These are phyloP conservation scores for Empidonax alnorum DNA, from an alignment of 2,113 vertebrate species.

Conservation along the genomic window DNA sequence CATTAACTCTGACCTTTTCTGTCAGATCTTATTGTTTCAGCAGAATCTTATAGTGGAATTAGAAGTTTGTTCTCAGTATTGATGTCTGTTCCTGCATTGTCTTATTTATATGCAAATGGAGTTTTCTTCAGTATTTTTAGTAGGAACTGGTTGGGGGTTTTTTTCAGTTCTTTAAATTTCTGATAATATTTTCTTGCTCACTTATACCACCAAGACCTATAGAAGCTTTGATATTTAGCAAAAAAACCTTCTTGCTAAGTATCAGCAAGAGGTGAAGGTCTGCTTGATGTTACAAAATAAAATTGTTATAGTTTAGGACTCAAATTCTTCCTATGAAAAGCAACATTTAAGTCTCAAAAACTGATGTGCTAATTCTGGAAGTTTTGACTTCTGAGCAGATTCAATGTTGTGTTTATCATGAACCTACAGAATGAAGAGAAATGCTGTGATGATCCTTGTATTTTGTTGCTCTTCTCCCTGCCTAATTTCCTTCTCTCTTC, in stretches of 20 bases:
- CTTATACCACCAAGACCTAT: background rate
- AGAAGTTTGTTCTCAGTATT: background rate
- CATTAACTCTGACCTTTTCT: constrained; percentile 22
- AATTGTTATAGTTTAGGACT: background rate
- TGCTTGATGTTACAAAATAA: background rate
- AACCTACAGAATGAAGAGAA: background rate
- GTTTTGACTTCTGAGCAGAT: background rate
- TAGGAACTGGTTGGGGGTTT: background rate
- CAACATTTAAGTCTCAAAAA: background rate
- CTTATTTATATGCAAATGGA: background rate
- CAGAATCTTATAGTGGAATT: background rate
- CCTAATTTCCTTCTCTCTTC: background rate
- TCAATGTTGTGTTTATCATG: background rate
- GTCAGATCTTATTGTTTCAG: background rate
- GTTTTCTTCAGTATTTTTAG: background rate
- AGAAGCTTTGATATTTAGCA: background rate
- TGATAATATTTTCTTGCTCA: background rate
- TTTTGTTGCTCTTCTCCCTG: background rate
- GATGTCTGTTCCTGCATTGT: background rate
- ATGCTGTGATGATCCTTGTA: background rate
- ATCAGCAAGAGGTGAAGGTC: background rate
- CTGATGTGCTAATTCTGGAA: background rate
- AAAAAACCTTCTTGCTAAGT: background rate
- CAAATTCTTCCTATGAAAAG: background rate
- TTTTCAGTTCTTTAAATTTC: background rate